phyloP scores from a whole-genome alignment of 2,797 vertebrate genomes.

The Clarias fuscus region DNA sequence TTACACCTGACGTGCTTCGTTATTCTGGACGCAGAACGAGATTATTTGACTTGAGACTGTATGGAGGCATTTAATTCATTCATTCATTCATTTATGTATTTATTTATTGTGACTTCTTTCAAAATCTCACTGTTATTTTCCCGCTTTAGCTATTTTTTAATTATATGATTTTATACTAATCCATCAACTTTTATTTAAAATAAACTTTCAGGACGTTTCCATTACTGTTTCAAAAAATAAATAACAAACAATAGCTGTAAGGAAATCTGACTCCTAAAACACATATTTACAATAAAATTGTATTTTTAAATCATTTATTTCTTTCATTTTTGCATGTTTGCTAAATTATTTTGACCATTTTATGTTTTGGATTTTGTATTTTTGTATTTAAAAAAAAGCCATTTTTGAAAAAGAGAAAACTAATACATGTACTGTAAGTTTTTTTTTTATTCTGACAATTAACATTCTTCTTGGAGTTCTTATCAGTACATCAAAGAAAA shows the following conservation, averaged over 20 bases:
- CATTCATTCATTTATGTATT: not conserved
- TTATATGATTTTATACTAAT: too few relatives aligned
- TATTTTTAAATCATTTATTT: not conserved
- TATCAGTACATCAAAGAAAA: too few relatives aligned
- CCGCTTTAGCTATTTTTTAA: too few relatives aligned
- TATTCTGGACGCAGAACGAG: conserved; percentile 15
- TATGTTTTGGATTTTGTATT: not conserved
- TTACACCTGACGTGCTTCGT: conserved; percentile 41
- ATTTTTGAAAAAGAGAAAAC: not conserved
- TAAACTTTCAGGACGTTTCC: too few relatives aligned
- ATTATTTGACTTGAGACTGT: conserved; percentile 42
- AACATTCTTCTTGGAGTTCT: not conserved
- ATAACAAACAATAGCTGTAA: too few relatives aligned
- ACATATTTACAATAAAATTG: not conserved
- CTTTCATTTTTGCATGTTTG: too few relatives aligned
- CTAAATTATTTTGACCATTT: too few relatives aligned
- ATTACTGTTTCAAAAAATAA: too few relatives aligned
- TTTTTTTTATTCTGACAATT: too few relatives aligned
- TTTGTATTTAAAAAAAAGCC: not conserved
- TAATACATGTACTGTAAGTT: not conserved
- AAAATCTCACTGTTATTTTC: too few relatives aligned
- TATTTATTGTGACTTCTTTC: too few relatives aligned
- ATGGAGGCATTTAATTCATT: not conserved
- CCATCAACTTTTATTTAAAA: too few relatives aligned
- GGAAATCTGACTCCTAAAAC: not conserved